These are phyloP conservation scores for Neopipo cinnamomea DNA, from an alignment of 2,113 vertebrate genomes.

Conservation along the genomic window DNA sequence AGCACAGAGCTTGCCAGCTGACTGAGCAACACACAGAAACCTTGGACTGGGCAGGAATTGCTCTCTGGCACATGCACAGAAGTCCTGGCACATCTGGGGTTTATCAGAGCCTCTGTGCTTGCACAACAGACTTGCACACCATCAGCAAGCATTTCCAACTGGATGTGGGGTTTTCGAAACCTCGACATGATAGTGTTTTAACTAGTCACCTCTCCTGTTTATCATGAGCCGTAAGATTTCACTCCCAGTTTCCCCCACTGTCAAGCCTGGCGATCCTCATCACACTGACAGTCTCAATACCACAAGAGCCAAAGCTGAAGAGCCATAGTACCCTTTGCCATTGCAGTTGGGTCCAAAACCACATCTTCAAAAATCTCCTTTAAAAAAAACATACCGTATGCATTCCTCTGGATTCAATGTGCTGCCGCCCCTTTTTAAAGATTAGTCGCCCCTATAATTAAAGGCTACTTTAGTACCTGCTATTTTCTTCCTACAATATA, in stretches of 20 bases:
- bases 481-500: not conserved
- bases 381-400: not conserved
- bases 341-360: not conserved
- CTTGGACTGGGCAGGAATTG: fast-evolving
- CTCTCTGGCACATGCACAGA: not conserved
- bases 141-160: not conserved
- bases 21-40: not conserved
- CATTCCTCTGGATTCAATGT: not conserved
- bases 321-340: not conserved
- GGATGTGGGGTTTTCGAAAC: not conserved
- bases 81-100: not conserved
- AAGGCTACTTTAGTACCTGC: not conserved
- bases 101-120: fast-evolving
- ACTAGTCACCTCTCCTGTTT: not conserved
- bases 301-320: fast-evolving
- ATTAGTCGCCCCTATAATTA: not conserved
- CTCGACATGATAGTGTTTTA: not conserved
- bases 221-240: not conserved
- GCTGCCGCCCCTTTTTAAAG: not conserved
- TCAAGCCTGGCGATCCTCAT: not conserved
- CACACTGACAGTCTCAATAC: not conserved
- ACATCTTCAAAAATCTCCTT: not conserved
- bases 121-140: not conserved
- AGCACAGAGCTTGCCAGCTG: not conserved
- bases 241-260: not conserved